Evolutionary conservation across 2,113 vertebrate genomes (phyloP).

Genomic region (Ahaetulla prasina): DNA sequence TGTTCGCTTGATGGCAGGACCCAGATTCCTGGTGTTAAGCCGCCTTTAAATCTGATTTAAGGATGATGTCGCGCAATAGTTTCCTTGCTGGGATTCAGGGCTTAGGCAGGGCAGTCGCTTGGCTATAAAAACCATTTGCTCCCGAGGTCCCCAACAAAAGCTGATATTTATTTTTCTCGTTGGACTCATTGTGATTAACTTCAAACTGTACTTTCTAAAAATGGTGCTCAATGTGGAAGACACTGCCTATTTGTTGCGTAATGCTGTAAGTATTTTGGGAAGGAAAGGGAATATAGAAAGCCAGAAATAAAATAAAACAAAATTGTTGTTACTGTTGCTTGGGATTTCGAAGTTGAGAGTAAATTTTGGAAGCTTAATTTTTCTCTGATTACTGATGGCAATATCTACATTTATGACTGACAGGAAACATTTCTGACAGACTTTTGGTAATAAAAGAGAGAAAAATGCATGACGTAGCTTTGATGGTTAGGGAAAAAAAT

Average conservation of each 20-base stretch:
- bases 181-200: slow-evolving; percentile 56
- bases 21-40: slow-evolving; percentile 52
- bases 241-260: slow-evolving; percentile 76
- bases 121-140: slow-evolving; percentile 74
- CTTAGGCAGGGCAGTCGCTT: slow-evolving; percentile 67
- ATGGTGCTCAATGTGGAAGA: slow-evolving; percentile 85
- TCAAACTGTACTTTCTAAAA: slow-evolving; percentile 59
- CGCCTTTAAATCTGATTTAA: slow-evolving; percentile 84
- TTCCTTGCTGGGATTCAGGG: slow-evolving; percentile 68
- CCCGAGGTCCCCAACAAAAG: slow-evolving; percentile 26
- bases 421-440: background rate
- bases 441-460: background rate
- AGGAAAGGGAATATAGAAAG: background rate
- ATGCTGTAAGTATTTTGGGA: slow-evolving; percentile 76
- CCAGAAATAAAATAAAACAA: background rate
- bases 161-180: slow-evolving; percentile 23
- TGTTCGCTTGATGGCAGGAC: slow-evolving; percentile 46
- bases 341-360: background rate
- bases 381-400: background rate
- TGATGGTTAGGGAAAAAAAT: background rate
- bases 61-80: slow-evolving; percentile 75
- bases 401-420: background rate
- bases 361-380: background rate
- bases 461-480: background rate
- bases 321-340: background rate